Evolutionary conservation across 2,113 vertebrate species (phyloP), one percentile per base, ranked within the genome.

Genomic region (Pogona vitticeps): DNA sequence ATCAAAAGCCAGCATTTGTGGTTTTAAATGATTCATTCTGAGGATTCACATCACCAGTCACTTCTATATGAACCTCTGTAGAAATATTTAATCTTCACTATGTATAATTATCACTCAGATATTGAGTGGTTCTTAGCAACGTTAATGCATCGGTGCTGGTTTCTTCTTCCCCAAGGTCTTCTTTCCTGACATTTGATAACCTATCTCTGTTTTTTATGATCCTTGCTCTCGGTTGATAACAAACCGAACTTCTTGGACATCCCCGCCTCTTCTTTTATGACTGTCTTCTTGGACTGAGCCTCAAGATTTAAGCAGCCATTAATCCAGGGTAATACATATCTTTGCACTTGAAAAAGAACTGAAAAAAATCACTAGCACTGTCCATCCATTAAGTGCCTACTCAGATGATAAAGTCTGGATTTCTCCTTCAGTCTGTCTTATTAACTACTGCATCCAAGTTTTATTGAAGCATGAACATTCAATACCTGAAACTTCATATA

Each of bases 381-480:
- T 72, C 67, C 31, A 26, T 14, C 21, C 33, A 36, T 7, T 56
- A 52, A 68, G 1, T 21, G 56, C 36, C 33, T 80, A 52, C 56
- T 86, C 76, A 21, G 72, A 33, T 77, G 61, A 85, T 85, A 67
- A 79, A 36, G 20, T 77, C 42, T 13, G 14, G n/a, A 3, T 65
- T 85, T 52, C 42, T 68, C 73, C 1, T 77, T 71, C 65, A 70
- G 42, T 40, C 84, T 86, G 14, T 59, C 52, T 33, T 13, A 59
- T 73, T 71, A 86, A 61, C 15, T 86, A 67, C 77, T 42, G 20
- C 36, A 33, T 61, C 38, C 52, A 10, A 28, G 38, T 86, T 86
- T 86, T 80, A 80, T 93, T 89, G 87, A 92, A 87, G 83, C 76
- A 91, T 89, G 89, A 91, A 94, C 95, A 91, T 84, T 93, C 89